Evolutionary conservation across 1,140 invertebrate species (phyloP).

Genomic region (Propsilocerus akamusi): DNA sequence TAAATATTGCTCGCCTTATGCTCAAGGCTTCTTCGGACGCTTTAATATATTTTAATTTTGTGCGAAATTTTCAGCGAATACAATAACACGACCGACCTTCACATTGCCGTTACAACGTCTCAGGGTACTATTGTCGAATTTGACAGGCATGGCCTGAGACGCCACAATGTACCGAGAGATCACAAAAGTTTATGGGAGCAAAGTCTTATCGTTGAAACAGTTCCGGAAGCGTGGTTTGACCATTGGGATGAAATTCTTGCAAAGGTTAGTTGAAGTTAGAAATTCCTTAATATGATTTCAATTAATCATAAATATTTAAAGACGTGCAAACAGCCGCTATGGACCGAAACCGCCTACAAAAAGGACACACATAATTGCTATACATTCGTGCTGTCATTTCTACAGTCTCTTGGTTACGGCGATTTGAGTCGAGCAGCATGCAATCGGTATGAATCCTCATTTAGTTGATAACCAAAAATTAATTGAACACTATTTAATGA

Average conservation of each 20-base stretch:
- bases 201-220: conserved; percentile 47
- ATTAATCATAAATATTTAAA: conserved; percentile 9
- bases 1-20: background rate
- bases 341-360: conserved; percentile 45
- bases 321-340: conserved; percentile 38
- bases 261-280: conserved; percentile 25
- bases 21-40: background rate
- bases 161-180: conserved; percentile 25
- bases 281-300: background rate
- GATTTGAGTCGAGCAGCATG: conserved; percentile 38
- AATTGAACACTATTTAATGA: too few relatives aligned
- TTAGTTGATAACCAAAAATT: too few relatives aligned
- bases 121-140: conserved; percentile 55
- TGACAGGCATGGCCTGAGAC: conserved; percentile 46
- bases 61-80: conserved; percentile 52
- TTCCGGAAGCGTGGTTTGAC: conserved; percentile 42
- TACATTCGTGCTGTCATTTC: conserved; percentile 55
- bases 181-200: conserved; percentile 39
- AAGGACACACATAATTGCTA: conserved; percentile 61
- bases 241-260: conserved; percentile 56
- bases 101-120: conserved; percentile 64
- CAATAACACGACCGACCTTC: conserved; percentile 56
- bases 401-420: conserved; percentile 40
- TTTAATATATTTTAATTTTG: background rate
- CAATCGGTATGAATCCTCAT: conserved; percentile 25